Conservation (phyloP, 35 echinoderm and acorn worm genomes). For the Lytechinus pictus region DNA sequence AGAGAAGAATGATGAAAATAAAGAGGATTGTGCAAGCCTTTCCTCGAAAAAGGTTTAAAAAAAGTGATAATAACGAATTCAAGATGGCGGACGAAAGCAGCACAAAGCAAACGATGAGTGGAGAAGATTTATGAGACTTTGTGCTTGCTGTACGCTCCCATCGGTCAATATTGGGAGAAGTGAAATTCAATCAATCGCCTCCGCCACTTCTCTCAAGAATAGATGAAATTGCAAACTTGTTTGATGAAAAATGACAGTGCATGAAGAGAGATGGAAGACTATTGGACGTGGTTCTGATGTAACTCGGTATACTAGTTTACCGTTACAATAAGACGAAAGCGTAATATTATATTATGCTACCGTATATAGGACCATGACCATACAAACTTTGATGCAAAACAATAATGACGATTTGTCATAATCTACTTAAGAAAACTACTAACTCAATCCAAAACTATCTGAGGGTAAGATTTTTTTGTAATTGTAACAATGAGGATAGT, state of each 20-base stretch:
- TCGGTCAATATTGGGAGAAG: conserved; percentile 17
- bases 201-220: neutral
- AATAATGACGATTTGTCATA: no score
- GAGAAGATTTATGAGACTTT: neutral
- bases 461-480: no score
- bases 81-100: neutral
- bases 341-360: no score
- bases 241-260: neutral
- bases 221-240: neutral
- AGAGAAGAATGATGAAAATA: neutral
- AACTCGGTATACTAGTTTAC: no score
- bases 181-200: neutral
- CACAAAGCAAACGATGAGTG: neutral
- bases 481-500: no score
- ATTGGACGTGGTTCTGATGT: no score
- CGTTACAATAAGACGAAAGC: no score
- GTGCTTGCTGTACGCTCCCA: neutral
- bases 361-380: no score
- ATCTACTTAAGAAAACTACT: no score
- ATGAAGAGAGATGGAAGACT: neutral
- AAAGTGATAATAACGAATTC: neutral
- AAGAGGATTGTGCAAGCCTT: no score
- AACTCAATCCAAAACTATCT: no score
- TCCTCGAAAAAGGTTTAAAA: neutral
- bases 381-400: no score